Evolutionary conservation across 2,888 invertebrate genomes (phyloP).

Genomic region (Drosophila prolongata): DNA sequence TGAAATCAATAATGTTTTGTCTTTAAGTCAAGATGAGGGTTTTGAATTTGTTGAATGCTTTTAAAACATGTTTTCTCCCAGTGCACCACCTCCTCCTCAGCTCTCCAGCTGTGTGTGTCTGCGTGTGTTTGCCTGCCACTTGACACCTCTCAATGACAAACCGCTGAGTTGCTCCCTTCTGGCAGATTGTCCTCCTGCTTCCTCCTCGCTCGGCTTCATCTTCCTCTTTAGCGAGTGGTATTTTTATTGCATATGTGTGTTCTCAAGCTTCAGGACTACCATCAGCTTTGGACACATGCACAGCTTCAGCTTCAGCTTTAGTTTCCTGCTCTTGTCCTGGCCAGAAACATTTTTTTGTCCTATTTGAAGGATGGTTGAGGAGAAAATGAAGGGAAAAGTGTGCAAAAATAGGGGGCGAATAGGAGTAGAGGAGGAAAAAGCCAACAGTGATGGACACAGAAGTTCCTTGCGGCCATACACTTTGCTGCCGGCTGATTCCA

Average conservation of each 20-base stretch:
- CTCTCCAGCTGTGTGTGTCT: constrained; percentile 32
- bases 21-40: too few relatives aligned
- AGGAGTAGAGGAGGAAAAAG: not conserved
- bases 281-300: constrained; percentile 32
- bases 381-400: not conserved
- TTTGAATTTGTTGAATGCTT: too few relatives aligned
- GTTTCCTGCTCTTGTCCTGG: constrained; percentile 14
- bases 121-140: constrained; percentile 64
- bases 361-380: not conserved
- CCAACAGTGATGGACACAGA: constrained; percentile 22
- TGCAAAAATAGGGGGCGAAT: not conserved
- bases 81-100: constrained; percentile 21
- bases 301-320: constrained; percentile 29
- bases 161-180: constrained; percentile 66
- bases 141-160: constrained; percentile 79
- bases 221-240: constrained; percentile 7
- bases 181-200: constrained; percentile 14
- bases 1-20: too few relatives aligned
- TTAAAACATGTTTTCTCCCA: not conserved
- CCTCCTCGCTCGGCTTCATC: not conserved
- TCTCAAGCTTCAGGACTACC: constrained; percentile 14
- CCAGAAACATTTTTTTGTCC: constrained; percentile 16
- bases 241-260: constrained; percentile 16
- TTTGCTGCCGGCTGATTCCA: constrained; percentile 27
- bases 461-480: constrained; percentile 23